Conservation (phyloP, 2,797 vertebrate genomes). For the Chiroxiphia lanceolata region DNA sequence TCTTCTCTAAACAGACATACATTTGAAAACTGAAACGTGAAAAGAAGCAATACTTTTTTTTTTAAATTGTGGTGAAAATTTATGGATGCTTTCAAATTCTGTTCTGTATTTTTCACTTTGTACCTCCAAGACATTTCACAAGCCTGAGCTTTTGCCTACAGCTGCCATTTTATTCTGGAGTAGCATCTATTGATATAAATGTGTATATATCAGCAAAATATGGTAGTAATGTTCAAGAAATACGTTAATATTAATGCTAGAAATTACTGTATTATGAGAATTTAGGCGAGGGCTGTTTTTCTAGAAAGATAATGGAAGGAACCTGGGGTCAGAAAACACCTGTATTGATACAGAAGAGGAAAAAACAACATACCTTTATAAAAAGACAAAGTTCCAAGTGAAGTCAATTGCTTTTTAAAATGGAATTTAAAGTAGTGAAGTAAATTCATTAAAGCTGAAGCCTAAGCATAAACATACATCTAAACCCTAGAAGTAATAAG, state of each 20-base stretch:
- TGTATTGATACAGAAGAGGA: not conserved
- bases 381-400: not conserved
- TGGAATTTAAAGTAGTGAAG: not conserved
- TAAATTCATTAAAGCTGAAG: not conserved
- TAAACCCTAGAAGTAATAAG: not conserved
- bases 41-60: not conserved
- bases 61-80: not conserved
- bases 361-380: not conserved
- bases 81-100: not conserved
- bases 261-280: not conserved
- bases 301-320: not conserved
- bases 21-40: not conserved
- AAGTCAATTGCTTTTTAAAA: not conserved
- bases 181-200: not conserved
- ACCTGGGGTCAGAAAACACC: not conserved
- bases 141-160: not conserved
- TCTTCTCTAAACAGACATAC: not conserved
- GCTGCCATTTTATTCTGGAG: not conserved
- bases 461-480: not conserved
- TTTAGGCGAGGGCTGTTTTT: not conserved
- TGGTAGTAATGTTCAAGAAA: not conserved
- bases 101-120: not conserved
- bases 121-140: not conserved
- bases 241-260: not conserved
- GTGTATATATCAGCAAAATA: not conserved